A percentile compares a stretch with the other conserved stretches of the same genome.
Evolutionary conservation across 2,888 invertebrate genomes (phyloP).

Genomic region (Hofmannophila pseudospretella): DNA sequence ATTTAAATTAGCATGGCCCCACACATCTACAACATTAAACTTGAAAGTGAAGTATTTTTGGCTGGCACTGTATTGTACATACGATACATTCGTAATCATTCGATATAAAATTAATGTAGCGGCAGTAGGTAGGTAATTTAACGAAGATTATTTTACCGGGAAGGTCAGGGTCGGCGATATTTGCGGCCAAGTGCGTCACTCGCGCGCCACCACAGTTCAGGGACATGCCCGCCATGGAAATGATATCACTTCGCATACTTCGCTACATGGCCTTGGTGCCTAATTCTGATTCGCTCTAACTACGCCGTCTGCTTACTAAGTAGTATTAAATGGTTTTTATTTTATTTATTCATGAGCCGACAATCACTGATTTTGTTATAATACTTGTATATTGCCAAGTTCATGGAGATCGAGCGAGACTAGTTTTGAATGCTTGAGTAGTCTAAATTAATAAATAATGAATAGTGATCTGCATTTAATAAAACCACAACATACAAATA

Average conservation of each 20-base stretch:
- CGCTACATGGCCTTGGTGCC: slow-evolving; percentile 59
- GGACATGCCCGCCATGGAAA: slow-evolving; percentile 68
- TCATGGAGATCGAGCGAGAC: slow-evolving; percentile 3
- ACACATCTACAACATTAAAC: no score
- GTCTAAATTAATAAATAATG: no score
- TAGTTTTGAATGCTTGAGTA: no score
- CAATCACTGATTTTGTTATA: background rate
- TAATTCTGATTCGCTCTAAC: slow-evolving; percentile 68
- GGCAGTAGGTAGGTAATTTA: slow-evolving; percentile 27
- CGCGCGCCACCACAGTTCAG: slow-evolving; percentile 59
- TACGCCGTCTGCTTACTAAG: slow-evolving; percentile 67
- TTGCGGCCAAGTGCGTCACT: slow-evolving; percentile 70
- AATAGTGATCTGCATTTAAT: no score
- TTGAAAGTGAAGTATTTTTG: no score
- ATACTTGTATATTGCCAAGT: background rate
- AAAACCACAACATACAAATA: no score
- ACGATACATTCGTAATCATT: no score
- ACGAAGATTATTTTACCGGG: slow-evolving; percentile 53
- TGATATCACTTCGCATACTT: slow-evolving; percentile 66
- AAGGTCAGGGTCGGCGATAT: slow-evolving; percentile 61
- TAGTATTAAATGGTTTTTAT: slow-evolving; percentile 17
- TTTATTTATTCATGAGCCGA: background rate
- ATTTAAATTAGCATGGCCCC: no score
- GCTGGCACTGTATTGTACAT: no score
- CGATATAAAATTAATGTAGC: background rate